Percentiles rank a stretch among this genome's conserved stretches.
These are phyloP conservation scores for Carassius gibelio DNA, from an alignment of 2,113 vertebrate species.

Conservation along the genomic window DNA sequence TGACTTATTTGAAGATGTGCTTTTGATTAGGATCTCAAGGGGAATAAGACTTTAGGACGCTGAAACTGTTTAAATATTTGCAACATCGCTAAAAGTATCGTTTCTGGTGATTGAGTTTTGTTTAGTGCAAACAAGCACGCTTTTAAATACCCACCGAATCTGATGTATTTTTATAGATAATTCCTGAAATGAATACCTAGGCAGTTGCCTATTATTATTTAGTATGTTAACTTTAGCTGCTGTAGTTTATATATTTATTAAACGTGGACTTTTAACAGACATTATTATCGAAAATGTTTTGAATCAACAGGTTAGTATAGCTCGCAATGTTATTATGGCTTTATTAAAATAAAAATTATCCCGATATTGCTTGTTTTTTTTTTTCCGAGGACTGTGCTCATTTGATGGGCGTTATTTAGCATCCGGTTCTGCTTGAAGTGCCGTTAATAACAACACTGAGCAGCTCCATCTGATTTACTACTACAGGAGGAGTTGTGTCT, in stretches of 20 bases:
- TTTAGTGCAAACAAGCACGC: not conserved
- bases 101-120: not conserved
- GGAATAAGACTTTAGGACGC: conserved; percentile 1
- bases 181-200: not conserved
- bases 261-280: not conserved
- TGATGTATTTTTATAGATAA: not conserved
- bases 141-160: not conserved
- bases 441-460: conserved; percentile 6
- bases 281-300: not conserved
- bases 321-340: not conserved
- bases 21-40: conserved; percentile 8
- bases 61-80: not conserved
- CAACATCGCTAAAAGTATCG: not conserved
- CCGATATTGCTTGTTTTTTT: not conserved
- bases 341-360: not conserved
- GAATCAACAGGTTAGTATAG: not conserved
- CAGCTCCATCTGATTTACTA: conserved; percentile 9
- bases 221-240: conserved; percentile 8
- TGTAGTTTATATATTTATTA: not conserved
- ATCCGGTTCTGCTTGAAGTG: conserved; percentile 26
- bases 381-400: not conserved
- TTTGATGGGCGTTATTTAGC: conserved; percentile 33
- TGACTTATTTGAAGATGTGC: not conserved
- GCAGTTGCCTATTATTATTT: not conserved
- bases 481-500: not conserved